Evolutionary conservation across 2,888 invertebrate genomes (phyloP).

Genomic region (Ornithoptera alexandrae): DNA sequence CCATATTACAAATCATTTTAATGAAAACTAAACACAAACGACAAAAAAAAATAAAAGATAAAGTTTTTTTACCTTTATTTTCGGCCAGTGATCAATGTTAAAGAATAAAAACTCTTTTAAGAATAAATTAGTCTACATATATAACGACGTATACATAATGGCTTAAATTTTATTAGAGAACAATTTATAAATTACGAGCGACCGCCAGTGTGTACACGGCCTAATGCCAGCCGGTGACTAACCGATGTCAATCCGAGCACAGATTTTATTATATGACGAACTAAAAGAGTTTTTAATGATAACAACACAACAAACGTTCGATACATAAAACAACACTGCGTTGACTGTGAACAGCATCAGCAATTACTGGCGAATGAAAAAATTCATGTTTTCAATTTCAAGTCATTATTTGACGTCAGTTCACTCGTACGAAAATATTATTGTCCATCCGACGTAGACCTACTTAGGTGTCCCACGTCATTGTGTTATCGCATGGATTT

Average conservation of each 20-base stretch:
- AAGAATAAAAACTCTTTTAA: background rate
- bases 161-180: background rate
- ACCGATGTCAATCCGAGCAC: conserved; percentile 36
- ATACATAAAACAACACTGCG: conserved; percentile 37
- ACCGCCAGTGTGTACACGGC: conserved; percentile 28
- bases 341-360: no score
- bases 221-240: conserved; percentile 40
- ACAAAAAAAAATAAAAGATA: no score
- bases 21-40: no score
- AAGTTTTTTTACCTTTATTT: no score
- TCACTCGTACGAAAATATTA: conserved; percentile 13
- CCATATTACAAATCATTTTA: no score
- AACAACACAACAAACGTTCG: conserved; percentile 46
- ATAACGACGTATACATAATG: no score
- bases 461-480: conserved; percentile 25
- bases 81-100: background rate
- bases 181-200: background rate
- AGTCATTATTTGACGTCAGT: conserved; percentile 21
- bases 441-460: conserved; percentile 11
- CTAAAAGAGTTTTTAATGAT: conserved; percentile 40
- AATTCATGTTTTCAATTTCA: background rate
- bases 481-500: conserved; percentile 1
- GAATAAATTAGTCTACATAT: no score
- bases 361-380: no score
- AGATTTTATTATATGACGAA: conserved; percentile 41